Conservation (phyloP, 2,113 vertebrate genomes). For the Neolamprologus falcicula region DNA sequence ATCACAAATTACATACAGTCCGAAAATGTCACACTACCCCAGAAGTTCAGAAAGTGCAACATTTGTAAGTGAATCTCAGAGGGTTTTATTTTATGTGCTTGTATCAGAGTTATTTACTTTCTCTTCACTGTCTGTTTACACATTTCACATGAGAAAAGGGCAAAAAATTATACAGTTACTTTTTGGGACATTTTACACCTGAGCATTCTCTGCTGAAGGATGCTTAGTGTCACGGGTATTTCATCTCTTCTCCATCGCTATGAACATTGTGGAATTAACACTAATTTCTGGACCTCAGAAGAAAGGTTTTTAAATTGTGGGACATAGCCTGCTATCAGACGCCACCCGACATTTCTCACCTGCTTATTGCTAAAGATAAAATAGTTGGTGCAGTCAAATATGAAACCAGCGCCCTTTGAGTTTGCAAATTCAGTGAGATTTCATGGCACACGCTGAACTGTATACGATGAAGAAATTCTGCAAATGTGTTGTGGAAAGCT, state of each 20-base stretch:
- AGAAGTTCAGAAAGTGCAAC: not conserved
- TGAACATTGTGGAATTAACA: not conserved
- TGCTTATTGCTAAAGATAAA: constrained; percentile 56
- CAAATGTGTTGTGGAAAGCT: constrained; percentile 10
- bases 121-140: not conserved
- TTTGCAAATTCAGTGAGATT: constrained; percentile 2
- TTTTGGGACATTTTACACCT: not conserved
- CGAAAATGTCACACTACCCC: not conserved
- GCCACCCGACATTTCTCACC: constrained; percentile 62
- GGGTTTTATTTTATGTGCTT: not conserved
- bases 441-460: not conserved
- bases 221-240: not conserved
- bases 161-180: not conserved
- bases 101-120: not conserved
- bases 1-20: not conserved
- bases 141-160: not conserved
- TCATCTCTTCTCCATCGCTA: not conserved
- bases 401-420: not conserved
- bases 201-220: not conserved
- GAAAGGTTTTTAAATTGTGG: not conserved
- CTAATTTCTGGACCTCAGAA: not conserved
- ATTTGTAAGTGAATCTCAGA: not conserved
- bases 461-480: constrained; percentile 26
- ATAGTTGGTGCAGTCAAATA: not conserved
- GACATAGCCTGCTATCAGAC: constrained; percentile 21